Conservation (phyloP, 2,797 vertebrate genomes). For the Triplophysa yarkandensis region DNA sequence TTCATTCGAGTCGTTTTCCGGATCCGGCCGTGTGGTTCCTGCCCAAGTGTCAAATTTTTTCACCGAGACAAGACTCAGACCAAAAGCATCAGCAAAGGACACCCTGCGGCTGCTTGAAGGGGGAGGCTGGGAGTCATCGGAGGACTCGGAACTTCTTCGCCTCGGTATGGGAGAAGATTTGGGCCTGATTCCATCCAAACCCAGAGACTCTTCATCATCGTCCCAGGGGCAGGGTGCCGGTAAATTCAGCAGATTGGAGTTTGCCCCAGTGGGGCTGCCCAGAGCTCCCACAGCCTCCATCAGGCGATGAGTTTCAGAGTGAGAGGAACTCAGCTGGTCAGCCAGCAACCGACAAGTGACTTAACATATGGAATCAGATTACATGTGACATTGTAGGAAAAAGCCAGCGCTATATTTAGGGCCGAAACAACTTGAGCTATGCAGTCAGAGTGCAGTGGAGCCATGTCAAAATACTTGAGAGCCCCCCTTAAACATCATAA, state of each 20-base stretch:
- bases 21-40: constrained; percentile 66
- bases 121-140: constrained; percentile 75
- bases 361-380: constrained; percentile 92
- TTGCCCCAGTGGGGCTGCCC: constrained; percentile 60
- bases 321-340: constrained; percentile 67
- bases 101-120: constrained; percentile 81
- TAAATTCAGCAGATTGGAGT: constrained; percentile 73
- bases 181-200: constrained; percentile 75
- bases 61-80: constrained; percentile 89
- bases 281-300: constrained; percentile 86
- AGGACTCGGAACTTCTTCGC: constrained; percentile 78
- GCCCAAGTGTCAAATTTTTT: constrained; percentile 91
- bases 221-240: constrained; percentile 69
- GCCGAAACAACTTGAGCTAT: constrained; percentile 80
- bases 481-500: constrained; percentile 31
- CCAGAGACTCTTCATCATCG: constrained; percentile 79
- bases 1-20: constrained; percentile 68
- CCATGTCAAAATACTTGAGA: constrained; percentile 56
- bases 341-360: constrained; percentile 83
- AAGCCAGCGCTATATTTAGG: constrained; percentile 94
- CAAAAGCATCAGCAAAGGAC: constrained; percentile 92
- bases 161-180: constrained; percentile 86
- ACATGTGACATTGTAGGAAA: constrained; percentile 93
- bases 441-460: constrained; percentile 68
- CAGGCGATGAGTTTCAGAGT: constrained; percentile 77